Percentiles rank a stretch among this genome's conserved stretches.
These are phyloP conservation scores for Epinotia bilunana DNA, from an alignment of 2,888 invertebrate genomes.

Conservation along the genomic window DNA sequence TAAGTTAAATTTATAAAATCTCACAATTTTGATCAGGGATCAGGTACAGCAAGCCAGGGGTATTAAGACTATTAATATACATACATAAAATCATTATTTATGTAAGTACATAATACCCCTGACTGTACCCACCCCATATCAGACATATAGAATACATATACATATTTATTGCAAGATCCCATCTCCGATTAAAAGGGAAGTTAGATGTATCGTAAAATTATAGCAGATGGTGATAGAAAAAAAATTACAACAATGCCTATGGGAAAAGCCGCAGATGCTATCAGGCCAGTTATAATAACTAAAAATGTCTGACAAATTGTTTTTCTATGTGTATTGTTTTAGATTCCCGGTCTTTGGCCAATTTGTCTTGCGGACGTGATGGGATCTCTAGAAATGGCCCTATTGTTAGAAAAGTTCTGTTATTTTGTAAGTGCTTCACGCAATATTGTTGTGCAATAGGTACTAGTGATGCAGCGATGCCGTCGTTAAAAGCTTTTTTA, in stretches of 20 bases:
- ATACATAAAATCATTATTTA: too few relatives aligned
- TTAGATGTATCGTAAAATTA: constrained; percentile 26
- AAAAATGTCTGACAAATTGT: constrained; percentile 44
- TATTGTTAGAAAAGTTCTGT: constrained; percentile 40
- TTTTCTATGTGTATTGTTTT: constrained; percentile 44
- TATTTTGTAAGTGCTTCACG: constrained; percentile 29
- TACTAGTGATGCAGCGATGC: constrained; percentile 10
- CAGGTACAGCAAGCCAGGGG: too few relatives aligned
- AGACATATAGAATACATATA: neutral
- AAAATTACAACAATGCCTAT: constrained; percentile 37
- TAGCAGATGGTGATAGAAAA: constrained; percentile 37
- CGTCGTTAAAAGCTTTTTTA: neutral
- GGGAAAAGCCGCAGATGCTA: constrained; percentile 39
- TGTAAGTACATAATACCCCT: too few relatives aligned
- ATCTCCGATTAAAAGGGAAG: constrained; percentile 25
- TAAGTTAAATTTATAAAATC: too few relatives aligned
- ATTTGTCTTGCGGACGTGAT: constrained; percentile 41
- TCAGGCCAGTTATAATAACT: constrained; percentile 34
- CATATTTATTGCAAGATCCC: neutral
- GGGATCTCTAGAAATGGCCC: constrained; percentile 43
- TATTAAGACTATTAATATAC: too few relatives aligned
- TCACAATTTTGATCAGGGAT: too few relatives aligned
- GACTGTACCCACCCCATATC: too few relatives aligned
- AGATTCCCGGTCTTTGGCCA: constrained; percentile 41
- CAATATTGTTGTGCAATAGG: constrained; percentile 24